Percentiles rank a stretch among this genome's conserved stretches.
phyloP scores from a whole-genome alignment of 2,888 invertebrate genomes.

The Drosophila sordidula region DNA sequence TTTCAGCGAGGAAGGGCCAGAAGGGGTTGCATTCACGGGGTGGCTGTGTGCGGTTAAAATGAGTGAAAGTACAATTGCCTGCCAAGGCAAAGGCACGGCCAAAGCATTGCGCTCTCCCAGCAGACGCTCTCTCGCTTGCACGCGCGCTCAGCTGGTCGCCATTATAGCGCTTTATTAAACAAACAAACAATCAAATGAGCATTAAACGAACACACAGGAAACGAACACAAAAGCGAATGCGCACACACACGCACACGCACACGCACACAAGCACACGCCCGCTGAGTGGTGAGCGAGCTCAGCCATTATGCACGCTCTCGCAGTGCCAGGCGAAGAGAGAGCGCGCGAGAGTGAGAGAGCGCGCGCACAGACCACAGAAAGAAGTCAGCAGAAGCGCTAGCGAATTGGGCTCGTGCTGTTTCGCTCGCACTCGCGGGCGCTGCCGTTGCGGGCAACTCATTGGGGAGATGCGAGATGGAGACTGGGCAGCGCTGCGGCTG shows the following conservation, averaged over 20 bases:
- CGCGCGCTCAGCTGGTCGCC: slow-evolving; percentile 49
- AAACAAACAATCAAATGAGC: slow-evolving; percentile 61
- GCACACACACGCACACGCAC: slow-evolving; percentile 18
- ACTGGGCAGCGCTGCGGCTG: slow-evolving; percentile 41
- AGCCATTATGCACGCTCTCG: slow-evolving; percentile 50
- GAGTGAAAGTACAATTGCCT: slow-evolving; percentile 21
- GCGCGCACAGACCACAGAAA: slow-evolving; percentile 4
- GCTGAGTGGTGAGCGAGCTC: slow-evolving; percentile 31
- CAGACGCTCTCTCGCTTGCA: slow-evolving; percentile 11
- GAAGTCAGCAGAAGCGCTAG: not conserved
- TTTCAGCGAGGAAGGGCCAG: slow-evolving; percentile 5
- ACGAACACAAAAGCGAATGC: slow-evolving; percentile 32
- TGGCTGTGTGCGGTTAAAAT: slow-evolving; percentile 7
- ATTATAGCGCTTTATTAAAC: slow-evolving; percentile 58
- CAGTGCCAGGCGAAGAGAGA: slow-evolving; percentile 27
- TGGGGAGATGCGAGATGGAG: slow-evolving; percentile 51
- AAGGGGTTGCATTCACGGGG: slow-evolving; percentile 42
- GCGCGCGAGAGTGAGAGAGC: slow-evolving; percentile 33
- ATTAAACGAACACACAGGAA: slow-evolving; percentile 57
- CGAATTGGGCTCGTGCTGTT: slow-evolving; percentile 29
- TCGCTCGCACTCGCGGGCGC: slow-evolving; percentile 43
- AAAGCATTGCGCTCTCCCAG: slow-evolving; percentile 15
- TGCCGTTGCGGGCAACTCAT: slow-evolving; percentile 5
- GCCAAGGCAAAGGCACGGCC: not conserved
- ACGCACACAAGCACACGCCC: slow-evolving; percentile 8